These are phyloP conservation scores for Aradophagus sp. DNA, from an alignment of 1,140 invertebrate species.

Conservation along the genomic window DNA sequence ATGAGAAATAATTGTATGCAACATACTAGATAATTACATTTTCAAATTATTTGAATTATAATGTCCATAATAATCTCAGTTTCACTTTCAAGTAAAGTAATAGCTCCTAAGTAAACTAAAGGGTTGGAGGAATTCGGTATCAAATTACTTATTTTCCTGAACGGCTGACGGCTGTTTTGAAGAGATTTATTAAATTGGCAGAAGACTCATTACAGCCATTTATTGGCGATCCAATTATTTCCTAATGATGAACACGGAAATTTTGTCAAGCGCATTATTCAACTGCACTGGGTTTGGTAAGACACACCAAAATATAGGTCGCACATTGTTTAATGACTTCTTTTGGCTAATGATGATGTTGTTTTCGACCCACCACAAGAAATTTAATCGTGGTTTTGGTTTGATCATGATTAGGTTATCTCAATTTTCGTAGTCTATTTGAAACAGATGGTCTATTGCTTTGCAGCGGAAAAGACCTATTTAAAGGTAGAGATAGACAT, in stretches of 20 bases:
- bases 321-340: not conserved
- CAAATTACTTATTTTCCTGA: conserved; percentile 16
- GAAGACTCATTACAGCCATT: not conserved
- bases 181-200: conserved; percentile 17
- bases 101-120: conserved; percentile 20
- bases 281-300: not conserved
- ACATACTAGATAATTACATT: too few species aligned
- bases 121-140: conserved; percentile 16
- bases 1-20: too few species aligned
- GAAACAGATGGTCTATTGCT: too few species aligned
- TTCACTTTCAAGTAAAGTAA: conserved; percentile 8
- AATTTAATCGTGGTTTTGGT: conserved; percentile 7
- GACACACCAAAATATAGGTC: not conserved
- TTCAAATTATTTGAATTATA: too few species aligned
- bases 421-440: too few species aligned
- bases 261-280: conserved; percentile 23
- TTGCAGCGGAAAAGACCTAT: too few species aligned
- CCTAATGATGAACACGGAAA: conserved; percentile 21
- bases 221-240: conserved; percentile 33
- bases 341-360: not conserved
- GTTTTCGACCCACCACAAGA: conserved; percentile 2
- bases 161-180: conserved; percentile 18
- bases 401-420: not conserved
- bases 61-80: too few species aligned
- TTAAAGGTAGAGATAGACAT: too few species aligned